A percentile compares a stretch with the other conserved stretches of the same genome.
Conservation (phyloP, 2,888 invertebrate genomes). For the Linnaemya vulpina region DNA sequence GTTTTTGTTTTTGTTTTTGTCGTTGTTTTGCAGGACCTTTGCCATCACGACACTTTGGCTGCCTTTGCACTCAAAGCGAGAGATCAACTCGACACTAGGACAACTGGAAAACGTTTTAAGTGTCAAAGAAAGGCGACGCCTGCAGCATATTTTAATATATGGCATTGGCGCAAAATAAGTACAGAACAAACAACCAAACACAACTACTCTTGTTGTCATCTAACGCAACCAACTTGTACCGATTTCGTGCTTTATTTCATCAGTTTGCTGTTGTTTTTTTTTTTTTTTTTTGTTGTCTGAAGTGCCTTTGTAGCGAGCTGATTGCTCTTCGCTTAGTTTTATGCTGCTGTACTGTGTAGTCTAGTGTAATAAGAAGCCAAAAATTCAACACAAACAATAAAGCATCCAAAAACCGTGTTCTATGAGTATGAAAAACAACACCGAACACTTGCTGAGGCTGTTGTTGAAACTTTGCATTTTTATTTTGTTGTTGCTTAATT, state of each 20-base stretch:
- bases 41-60: conserved; percentile 83
- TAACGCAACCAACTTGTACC: not conserved
- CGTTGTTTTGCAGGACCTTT: conserved; percentile 77
- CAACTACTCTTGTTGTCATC: not conserved
- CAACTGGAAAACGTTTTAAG: conserved; percentile 81
- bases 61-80: conserved; percentile 82
- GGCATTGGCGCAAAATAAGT: conserved; percentile 58
- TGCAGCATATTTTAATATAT: conserved; percentile 79
- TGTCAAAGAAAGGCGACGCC: conserved; percentile 81
- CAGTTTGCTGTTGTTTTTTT: conserved; percentile 31
- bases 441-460: conserved; percentile 19
- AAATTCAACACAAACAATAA: conserved; percentile 27
- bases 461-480: conserved; percentile 19
- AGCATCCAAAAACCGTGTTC: conserved; percentile 9
- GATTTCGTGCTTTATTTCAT: conserved; percentile 40
- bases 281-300: conserved; percentile 41
- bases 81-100: conserved; percentile 82
- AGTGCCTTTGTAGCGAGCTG: conserved; percentile 22
- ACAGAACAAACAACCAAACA: conserved; percentile 10
- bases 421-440: conserved; percentile 14
- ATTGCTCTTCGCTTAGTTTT: not conserved
- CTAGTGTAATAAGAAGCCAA: conserved; percentile 62
- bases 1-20: conserved; percentile 50
- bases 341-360: conserved; percentile 11
- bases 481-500: conserved; percentile 48